Conservation (phyloP, 2,113 vertebrate genomes). For the Mastomys coucha region DNA sequence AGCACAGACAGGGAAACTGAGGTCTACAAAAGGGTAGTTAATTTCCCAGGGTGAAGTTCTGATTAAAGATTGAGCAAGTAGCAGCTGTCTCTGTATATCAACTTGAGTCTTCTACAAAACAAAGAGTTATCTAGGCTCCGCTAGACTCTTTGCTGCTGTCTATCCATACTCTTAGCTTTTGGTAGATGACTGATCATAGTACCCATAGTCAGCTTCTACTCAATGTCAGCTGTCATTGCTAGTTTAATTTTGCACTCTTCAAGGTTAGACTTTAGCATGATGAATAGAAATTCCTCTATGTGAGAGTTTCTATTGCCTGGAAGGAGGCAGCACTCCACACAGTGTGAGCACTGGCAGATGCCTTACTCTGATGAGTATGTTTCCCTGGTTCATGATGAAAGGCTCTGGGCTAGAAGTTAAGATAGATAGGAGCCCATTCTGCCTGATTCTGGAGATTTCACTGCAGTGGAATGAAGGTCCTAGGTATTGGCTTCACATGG, state of each 20-base stretch:
- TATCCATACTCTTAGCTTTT: neutral
- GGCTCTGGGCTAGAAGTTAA: neutral
- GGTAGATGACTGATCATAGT: neutral
- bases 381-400: neutral
- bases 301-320: neutral
- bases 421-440: neutral
- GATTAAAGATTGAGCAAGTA: neutral
- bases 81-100: no score
- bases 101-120: neutral
- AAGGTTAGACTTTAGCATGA: neutral
- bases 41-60: neutral
- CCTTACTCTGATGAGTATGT: neutral
- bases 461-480: neutral
- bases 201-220: neutral
- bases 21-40: neutral
- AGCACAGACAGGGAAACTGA: neutral
- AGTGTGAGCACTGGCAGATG: neutral
- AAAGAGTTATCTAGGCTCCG: neutral
- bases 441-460: neutral
- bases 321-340: neutral
- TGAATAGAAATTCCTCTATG: accelerated
- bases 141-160: neutral
- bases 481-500: neutral
- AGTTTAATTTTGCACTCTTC: neutral
- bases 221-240: neutral